Percentiles rank a stretch among this genome's conserved stretches.
phyloP scores from a whole-genome alignment of 1,140 invertebrate genomes.

The Leptopilina clavipes region DNA sequence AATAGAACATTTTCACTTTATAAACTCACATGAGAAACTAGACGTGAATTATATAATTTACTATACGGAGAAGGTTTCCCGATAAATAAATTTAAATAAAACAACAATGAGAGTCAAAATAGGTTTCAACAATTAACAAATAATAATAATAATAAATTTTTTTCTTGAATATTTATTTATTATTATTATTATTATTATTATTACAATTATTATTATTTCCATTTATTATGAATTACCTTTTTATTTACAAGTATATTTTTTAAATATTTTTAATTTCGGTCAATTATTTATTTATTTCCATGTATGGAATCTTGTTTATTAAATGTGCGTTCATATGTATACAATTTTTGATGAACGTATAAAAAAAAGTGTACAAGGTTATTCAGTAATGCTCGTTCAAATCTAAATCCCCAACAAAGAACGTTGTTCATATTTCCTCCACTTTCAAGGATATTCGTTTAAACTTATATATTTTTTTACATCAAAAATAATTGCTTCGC shows the following conservation, averaged over 20 bases:
- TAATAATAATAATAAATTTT: no score
- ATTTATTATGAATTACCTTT: no score
- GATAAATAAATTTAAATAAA: no score
- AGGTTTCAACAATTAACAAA: no score
- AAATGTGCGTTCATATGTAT: no score
- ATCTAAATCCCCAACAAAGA: constrained; percentile 11
- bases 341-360: not conserved
- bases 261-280: no score
- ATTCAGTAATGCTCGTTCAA: not conserved
- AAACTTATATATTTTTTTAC: not conserved
- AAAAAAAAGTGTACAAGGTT: constrained; percentile 7
- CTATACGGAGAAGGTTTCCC: not conserved
- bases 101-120: no score
- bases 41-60: not conserved
- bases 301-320: not conserved
- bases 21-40: not conserved
- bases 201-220: no score
- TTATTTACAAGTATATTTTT: no score
- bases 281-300: not conserved
- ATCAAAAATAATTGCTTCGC: constrained; percentile 8
- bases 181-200: no score
- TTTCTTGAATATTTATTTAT: no score
- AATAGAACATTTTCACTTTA: constrained; percentile 10
- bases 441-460: constrained; percentile 7
- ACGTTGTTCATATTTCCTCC: constrained; percentile 14